Evolutionary conservation across 2,797 vertebrate species (phyloP).

Genomic region (Pristis pectinata): DNA sequence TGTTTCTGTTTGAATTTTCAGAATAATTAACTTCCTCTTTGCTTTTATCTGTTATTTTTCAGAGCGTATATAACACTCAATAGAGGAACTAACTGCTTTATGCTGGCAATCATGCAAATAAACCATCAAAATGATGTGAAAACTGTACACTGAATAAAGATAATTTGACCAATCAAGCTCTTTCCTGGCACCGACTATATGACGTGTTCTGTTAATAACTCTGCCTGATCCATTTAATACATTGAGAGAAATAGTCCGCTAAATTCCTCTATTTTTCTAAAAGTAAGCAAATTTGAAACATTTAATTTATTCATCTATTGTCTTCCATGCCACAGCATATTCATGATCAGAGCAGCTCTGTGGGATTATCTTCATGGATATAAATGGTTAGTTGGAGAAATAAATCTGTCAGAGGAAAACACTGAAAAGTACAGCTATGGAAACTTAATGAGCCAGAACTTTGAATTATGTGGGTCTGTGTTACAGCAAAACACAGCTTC

Average conservation of each 20-base stretch:
- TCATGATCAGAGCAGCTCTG: not conserved
- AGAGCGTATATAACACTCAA: conserved; percentile 12
- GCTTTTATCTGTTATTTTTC: not conserved
- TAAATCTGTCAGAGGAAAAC: no score
- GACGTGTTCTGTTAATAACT: not conserved
- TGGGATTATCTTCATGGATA: no score
- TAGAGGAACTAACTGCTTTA: not conserved
- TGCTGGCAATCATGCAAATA: not conserved
- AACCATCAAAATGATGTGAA: not conserved
- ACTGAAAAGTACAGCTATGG: no score
- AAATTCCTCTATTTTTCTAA: not conserved
- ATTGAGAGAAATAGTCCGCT: not conserved
- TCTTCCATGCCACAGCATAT: not conserved
- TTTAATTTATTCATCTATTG: not conserved
- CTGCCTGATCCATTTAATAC: not conserved
- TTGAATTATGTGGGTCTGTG: no score
- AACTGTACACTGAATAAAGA: not conserved
- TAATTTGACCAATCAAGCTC: not conserved
- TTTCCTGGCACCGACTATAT: not conserved
- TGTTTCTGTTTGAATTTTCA: conserved; percentile 20
- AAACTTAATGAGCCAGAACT: no score
- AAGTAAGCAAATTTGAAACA: not conserved
- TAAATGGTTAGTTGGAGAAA: no score
- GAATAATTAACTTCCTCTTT: not conserved
- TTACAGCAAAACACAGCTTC: no score